phyloP scores from a whole-genome alignment of 1,140 invertebrate genomes.

The Drosophila sproati region DNA sequence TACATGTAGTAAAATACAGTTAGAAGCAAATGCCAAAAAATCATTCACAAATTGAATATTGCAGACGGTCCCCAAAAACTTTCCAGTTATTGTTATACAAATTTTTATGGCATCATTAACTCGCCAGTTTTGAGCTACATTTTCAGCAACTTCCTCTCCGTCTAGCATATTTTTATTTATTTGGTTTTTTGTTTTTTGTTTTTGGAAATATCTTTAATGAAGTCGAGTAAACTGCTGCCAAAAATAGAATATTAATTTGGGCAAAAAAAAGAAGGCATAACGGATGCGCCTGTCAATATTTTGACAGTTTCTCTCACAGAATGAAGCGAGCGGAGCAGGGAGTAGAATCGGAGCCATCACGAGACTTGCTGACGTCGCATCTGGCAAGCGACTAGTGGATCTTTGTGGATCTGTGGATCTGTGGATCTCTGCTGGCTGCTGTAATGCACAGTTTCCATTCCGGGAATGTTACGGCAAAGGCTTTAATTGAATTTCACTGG shows the following conservation, averaged over 20 bases:
- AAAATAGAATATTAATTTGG: slow-evolving; percentile 83
- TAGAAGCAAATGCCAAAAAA: slow-evolving; percentile 56
- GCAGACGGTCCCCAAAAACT: neutral
- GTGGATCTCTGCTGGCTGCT: neutral
- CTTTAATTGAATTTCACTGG: slow-evolving; percentile 76
- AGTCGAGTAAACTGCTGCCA: slow-evolving; percentile 47
- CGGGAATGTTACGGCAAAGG: slow-evolving; percentile 64
- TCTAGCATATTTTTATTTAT: slow-evolving; percentile 50
- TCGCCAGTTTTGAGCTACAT: slow-evolving; percentile 29
- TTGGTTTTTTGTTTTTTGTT: slow-evolving; percentile 48
- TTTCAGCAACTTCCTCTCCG: slow-evolving; percentile 28
- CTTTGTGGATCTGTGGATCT: neutral
- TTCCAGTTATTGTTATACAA: neutral
- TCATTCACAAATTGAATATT: slow-evolving; percentile 67
- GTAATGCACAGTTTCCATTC: slow-evolving; percentile 40
- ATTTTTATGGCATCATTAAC: slow-evolving; percentile 59
- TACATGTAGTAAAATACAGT: slow-evolving; percentile 56
- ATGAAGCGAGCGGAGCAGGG: neutral
- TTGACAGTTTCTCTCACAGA: slow-evolving; percentile 68
- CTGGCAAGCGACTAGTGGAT: slow-evolving; percentile 22
- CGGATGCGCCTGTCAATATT: slow-evolving; percentile 82
- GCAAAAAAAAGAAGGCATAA: slow-evolving; percentile 72
- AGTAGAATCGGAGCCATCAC: neutral
- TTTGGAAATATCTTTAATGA: slow-evolving; percentile 69
- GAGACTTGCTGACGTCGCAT: slow-evolving; percentile 58